Percentiles rank a stretch among this genome's conserved stretches.
phyloP scores from a whole-genome alignment of 1,140 invertebrate species.

The Antheraea mylitta region DNA sequence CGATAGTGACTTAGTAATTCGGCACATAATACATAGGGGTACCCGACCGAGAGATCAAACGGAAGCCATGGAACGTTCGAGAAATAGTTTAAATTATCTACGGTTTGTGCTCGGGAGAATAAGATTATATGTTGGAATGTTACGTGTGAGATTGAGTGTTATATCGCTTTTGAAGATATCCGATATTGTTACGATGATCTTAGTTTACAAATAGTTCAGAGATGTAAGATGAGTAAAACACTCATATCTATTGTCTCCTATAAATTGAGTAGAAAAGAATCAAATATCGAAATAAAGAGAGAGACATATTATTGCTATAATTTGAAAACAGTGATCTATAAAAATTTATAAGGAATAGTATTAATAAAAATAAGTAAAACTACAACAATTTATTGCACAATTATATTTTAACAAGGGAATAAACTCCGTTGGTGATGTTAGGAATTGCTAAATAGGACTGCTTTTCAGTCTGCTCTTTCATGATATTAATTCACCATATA shows the following conservation, averaged over 20 bases:
- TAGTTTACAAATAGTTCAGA: not conserved
- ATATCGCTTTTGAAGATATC: slow-evolving; percentile 1
- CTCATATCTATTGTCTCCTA: no score
- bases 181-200: not conserved
- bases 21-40: slow-evolving; percentile 24
- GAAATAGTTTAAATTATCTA: slow-evolving; percentile 38
- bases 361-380: no score
- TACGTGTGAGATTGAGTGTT: slow-evolving; percentile 8
- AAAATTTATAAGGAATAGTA: no score
- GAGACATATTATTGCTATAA: not conserved
- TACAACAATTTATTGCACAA: no score
- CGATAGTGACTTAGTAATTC: slow-evolving; percentile 27
- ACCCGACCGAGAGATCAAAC: slow-evolving; percentile 29
- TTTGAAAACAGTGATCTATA: no score
- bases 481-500: no score
- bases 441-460: no score
- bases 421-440: not conserved
- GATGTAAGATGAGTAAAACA: no score
- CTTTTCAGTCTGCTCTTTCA: no score
- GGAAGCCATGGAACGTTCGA: slow-evolving; percentile 2
- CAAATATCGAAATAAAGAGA: not conserved
- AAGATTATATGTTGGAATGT: not conserved
- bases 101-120: slow-evolving; percentile 22
- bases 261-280: no score
- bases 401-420: not conserved